Evolutionary conservation across 2,888 invertebrate genomes (phyloP).

Genomic region (Cremastinae sp.): DNA sequence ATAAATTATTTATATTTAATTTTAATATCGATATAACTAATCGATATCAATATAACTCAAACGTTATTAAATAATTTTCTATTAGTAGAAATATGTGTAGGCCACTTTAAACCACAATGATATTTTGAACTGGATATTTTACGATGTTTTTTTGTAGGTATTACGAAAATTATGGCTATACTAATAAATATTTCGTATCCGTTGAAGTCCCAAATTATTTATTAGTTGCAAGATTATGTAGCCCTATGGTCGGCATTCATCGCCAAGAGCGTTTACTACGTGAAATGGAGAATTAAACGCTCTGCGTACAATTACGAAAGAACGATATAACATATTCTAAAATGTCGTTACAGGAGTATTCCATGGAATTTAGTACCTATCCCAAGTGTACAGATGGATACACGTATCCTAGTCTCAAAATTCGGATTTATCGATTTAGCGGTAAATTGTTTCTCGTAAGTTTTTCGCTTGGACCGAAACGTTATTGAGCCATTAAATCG

Average conservation of each 20-base stretch:
- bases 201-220: too few relatives aligned
- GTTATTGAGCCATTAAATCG: constrained; percentile 79
- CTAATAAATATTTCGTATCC: too few relatives aligned
- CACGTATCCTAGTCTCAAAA: constrained; percentile 56
- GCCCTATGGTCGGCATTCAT: constrained; percentile 8
- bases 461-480: constrained; percentile 65
- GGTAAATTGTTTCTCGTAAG: constrained; percentile 75
- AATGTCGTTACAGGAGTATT: constrained; percentile 32
- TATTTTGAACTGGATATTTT: too few relatives aligned
- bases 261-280: constrained; percentile 3
- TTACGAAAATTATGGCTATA: too few relatives aligned
- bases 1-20: too few relatives aligned
- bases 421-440: constrained; percentile 76
- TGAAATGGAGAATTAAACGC: constrained; percentile 33
- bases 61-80: too few relatives aligned
- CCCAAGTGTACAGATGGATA: constrained; percentile 23
- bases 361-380: constrained; percentile 34
- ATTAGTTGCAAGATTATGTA: constrained; percentile 5
- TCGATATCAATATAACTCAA: too few relatives aligned
- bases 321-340: constrained; percentile 15
- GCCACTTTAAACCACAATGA: too few relatives aligned
- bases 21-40: too few relatives aligned
- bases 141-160: too few relatives aligned
- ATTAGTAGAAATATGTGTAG: too few relatives aligned
- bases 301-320: constrained; percentile 6